Conservation (phyloP, 2,888 invertebrate species). For the Drosophila pegasa region DNA sequence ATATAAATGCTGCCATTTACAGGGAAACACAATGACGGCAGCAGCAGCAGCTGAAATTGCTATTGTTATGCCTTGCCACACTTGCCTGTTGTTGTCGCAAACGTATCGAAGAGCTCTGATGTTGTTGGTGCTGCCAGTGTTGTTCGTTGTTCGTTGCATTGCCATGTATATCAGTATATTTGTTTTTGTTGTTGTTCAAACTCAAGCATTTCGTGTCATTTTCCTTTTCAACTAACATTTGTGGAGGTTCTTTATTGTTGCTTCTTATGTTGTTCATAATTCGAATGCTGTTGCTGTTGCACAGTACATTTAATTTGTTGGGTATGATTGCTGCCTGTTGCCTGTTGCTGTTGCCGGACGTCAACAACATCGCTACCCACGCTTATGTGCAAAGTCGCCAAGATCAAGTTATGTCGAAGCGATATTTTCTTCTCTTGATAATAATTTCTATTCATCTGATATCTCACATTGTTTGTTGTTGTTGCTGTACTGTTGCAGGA, state of each 20-base stretch:
- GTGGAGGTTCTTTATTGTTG: conserved; percentile 29
- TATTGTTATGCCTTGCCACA: conserved; percentile 35
- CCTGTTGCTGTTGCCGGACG: conserved; percentile 36
- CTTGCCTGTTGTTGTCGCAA: conserved; percentile 84
- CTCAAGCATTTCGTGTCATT: conserved; percentile 44
- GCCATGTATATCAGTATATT: conserved; percentile 66
- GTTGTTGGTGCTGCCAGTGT: conserved; percentile 17
- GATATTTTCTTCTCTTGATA: background rate
- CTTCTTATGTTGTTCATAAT: conserved; percentile 31
- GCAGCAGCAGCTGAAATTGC: conserved; percentile 25
- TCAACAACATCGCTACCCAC: conserved; percentile 62
- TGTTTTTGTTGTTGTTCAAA: conserved; percentile 41
- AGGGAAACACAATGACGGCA: conserved; percentile 25
- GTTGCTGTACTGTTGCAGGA: conserved; percentile 14
- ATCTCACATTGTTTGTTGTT: conserved; percentile 16
- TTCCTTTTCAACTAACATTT: conserved; percentile 42
- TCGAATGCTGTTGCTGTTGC: conserved; percentile 33
- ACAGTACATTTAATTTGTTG: conserved; percentile 25
- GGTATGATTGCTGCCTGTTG: conserved; percentile 14
- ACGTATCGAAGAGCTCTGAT: conserved; percentile 78
- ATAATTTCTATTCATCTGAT: background rate
- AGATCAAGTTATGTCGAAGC: conserved; percentile 73
- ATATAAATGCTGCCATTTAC: conserved; percentile 23
- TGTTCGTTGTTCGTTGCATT: conserved; percentile 41
- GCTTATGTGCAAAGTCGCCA: conserved; percentile 81